Base-by-base conservation (phyloP, 1,140 invertebrate genomes). In the Colletes latitarsis region DNA sequence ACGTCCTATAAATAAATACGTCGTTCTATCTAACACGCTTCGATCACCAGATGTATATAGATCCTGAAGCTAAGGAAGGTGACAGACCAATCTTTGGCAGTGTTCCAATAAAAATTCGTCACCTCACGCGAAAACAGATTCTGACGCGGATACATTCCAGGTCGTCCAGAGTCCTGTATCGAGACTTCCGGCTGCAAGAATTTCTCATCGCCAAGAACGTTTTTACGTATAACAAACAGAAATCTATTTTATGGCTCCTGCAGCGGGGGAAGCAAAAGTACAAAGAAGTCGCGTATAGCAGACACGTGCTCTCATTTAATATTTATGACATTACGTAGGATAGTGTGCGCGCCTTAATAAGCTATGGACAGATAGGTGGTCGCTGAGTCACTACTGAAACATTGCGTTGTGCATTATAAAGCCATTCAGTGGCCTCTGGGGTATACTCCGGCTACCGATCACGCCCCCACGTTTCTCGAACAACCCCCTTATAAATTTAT, bases 1-100 rank as follows among this genome's bases (percentile, higher is more conserved):
- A 72, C 74, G 70, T 39, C 82, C 75, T 82, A 73, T 88, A 89
- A 89, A 90, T 90, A 90, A 90, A 90, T 90, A 89, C 83, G 66
- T 74, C 82, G 77, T 83, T 82, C 78, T 78, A 84, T 82, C 81
- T 84, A 88, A 85, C 57, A 68, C 84, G 81, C 68, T 84, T 85
- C 73, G 79, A 81, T 72, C 55, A 58, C 19, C 21, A 63, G 43
- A 80, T 53, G 60, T 64, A 70, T 68, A 62, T 21, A 73, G 66
- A 60, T 77, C 19, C 49, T 4, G 55, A 41, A n/a, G 41, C 75
- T n/a, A 30, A 46, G n/a, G 46, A 77, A 62, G 30, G 69, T 66
- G 77, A 79, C 69, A 73, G 77, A 79, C 58, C 70, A 77, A 67
- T 30, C 41, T 57, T 67, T 84, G 77, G 82, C 83, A 68, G 58